Percentiles rank a stretch among this genome's conserved stretches.
Conservation (phyloP, 1,140 invertebrate genomes). For the Diachasmimorpha longicaudata region DNA sequence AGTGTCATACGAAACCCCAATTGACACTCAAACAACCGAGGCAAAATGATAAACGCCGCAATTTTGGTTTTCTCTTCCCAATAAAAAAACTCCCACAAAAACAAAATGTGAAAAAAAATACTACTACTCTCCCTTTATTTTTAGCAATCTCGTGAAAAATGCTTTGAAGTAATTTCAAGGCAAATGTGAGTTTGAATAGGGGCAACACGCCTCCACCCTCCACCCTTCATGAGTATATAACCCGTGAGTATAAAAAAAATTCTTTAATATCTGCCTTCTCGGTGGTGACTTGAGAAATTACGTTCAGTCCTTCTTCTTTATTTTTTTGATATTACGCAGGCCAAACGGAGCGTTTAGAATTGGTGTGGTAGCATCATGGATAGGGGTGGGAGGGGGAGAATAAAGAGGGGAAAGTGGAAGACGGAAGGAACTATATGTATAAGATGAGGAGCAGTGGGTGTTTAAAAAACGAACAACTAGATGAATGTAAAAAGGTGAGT, state of each 20-base stretch:
- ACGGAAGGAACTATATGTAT: not conserved
- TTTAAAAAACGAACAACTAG: not conserved
- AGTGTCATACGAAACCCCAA: too few species aligned
- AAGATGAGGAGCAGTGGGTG: not conserved
- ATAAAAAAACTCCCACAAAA: too few species aligned
- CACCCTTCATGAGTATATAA: not conserved
- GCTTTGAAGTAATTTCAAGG: not conserved
- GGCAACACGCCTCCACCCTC: not conserved
- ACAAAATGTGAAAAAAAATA: not conserved
- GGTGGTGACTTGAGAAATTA: slow-evolving; percentile 7
- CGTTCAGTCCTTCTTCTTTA: not conserved
- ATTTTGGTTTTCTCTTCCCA: too few species aligned
- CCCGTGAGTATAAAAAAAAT: not conserved
- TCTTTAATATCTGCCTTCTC: slow-evolving; percentile 1
- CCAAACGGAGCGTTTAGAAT: not conserved
- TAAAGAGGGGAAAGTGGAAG: too few species aligned
- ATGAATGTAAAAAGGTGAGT: slow-evolving; percentile 15
- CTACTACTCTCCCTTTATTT: not conserved
- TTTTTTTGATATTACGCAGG: slow-evolving; percentile 8
- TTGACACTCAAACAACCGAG: too few species aligned
- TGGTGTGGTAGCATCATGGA: not conserved
- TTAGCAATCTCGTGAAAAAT: not conserved
- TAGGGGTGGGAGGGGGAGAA: too few species aligned
- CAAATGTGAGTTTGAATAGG: slow-evolving; percentile 10
- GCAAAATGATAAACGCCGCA: too few species aligned